Base-by-base conservation (phyloP, 2,888 invertebrate species). In the Apoda limacodes region DNA sequence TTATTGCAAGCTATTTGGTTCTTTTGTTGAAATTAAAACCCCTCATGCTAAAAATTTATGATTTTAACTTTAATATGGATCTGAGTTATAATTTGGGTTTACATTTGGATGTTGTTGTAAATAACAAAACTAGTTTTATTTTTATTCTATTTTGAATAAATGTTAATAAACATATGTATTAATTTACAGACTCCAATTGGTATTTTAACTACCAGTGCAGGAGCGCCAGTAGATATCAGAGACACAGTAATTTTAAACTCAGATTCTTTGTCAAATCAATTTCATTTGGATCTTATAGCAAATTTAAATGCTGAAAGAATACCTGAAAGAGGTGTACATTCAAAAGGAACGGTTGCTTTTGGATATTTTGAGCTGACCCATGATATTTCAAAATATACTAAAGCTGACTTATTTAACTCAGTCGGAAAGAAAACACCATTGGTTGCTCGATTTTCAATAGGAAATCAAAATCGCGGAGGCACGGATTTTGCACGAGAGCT, bases 271-370 rank as follows among this genome's bases (percentile, higher is more conserved):
- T 38, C 42, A 3, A 60, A 53, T 32, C 42, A 49, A 13, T 44
- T 39, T 17, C 48, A 52, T 24, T 9, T 52, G 11, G 56, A 55
- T 25, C 22, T 36, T 28, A 6, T 89, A 46, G 72, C 87, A 0
- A 88, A 93, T 55, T 90, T 93, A 49, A 85, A 87, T 55, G 81
- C 91, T 13, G 95, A 96, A 63, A 84, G 95, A 34, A 94, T 95
- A 49, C 95, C 96, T 0, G 95, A 96, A 59, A 83, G 96, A 45
- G 90, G 94, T 0, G 94, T 93, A 2, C 94, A 95, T 60, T 95
- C 96, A 1, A 96, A 96, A 71, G 96, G 95, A 36, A 89, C 89
- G 21, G 94, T 90, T 9, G 91, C 91, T 2, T 90, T 88, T 56
- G 92, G 89, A 2, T 89, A 89, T 51, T 91, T 93, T 46, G 89